Base-by-base conservation (phyloP, 2,797 vertebrate genomes). In the Spondyliosoma cantharus region DNA sequence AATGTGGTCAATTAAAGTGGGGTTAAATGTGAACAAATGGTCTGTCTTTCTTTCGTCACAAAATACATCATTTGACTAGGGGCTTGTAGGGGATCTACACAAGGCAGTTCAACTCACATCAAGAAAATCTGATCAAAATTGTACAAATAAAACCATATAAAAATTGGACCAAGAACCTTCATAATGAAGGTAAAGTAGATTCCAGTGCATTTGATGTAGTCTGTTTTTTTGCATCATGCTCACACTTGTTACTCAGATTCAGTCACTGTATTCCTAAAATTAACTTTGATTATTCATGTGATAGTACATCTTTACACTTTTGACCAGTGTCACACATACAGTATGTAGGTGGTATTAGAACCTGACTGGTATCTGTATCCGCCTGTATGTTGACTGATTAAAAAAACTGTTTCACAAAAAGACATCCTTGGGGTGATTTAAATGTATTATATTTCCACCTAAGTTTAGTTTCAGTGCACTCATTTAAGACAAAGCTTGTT, bases 1-100 rank as follows among this genome's bases (percentile, higher is more conserved):
- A 78, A 78, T 90, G 91, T 95, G 93, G 85, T 93, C 92, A 93
- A 97, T 95, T 90, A 94, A 94, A 94, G 91, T 81, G 91, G 87
- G 77, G 87, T 87, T 87, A 78, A 94, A 91, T 58, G 46, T 70
- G 78, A 60, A 43, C 5, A 64, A 71, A 5, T 19, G 1, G 8
- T n/a, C 37, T 68, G n/a, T 58, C 14, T 57, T 56, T 61, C 64
- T 15, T 24, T 29, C 3, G 3, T 3, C 3, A 15, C 45, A 46
- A 15, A 46, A 46, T 16, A 46, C 45, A 46, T 29, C 8, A 11
- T 16, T 8, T 25, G 13, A 49, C 5, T 6, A 6, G 29, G 29
- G 29, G 29, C 29, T 32, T 27, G 13, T 24, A 4, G 37, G 7
- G 48, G 2, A 60, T 49, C 8, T 1, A 20, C 11, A 16, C 4